Evolutionary conservation across 2,888 invertebrate species (phyloP).

Genomic region (Caenorhabditis sp.): DNA sequence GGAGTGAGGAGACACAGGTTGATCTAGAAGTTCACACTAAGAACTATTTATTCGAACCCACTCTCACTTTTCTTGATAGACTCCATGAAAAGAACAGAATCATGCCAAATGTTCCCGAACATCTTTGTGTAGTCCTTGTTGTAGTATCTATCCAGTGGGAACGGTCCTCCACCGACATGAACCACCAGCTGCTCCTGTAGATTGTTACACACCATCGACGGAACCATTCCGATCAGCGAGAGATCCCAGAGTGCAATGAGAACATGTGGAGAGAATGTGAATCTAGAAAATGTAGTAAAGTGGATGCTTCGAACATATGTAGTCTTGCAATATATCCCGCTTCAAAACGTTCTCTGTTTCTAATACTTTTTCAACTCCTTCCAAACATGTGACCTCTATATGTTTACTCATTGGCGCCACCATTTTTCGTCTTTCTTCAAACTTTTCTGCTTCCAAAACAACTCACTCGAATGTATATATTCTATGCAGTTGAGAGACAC

Average conservation of each 20-base stretch:
- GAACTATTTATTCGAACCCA: background rate
- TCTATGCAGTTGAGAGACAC: slow-evolving; percentile 92
- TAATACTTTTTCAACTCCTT: too few relatives aligned
- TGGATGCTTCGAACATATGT: background rate
- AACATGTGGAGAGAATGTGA: slow-evolving; percentile 95
- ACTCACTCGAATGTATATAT: slow-evolving; percentile 89
- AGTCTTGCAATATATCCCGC: background rate
- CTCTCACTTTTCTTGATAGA: slow-evolving; percentile 43
- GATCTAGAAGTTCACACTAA: slow-evolving; percentile 16
- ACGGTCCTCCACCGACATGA: slow-evolving; percentile 62
- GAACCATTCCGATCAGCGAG: slow-evolving; percentile 91
- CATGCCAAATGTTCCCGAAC: slow-evolving; percentile 68
- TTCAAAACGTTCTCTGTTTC: slow-evolving; percentile 15
- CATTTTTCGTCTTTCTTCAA: background rate
- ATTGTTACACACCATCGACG: slow-evolving; percentile 87
- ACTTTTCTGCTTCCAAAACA: background rate
- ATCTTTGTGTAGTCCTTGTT: slow-evolving; percentile 59
- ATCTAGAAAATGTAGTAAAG: slow-evolving; percentile 83
- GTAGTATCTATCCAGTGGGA: slow-evolving; percentile 67
- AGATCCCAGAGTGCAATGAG: slow-evolving; percentile 95
- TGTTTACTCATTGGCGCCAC: background rate
- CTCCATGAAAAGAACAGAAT: slow-evolving; percentile 62
- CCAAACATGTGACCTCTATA: slow-evolving; percentile 22
- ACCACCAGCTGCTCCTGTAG: slow-evolving; percentile 62
- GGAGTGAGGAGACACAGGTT: slow-evolving; percentile 34